phyloP scores from a whole-genome alignment of 2,113 vertebrate genomes.

The Semnopithecus entellus region DNA sequence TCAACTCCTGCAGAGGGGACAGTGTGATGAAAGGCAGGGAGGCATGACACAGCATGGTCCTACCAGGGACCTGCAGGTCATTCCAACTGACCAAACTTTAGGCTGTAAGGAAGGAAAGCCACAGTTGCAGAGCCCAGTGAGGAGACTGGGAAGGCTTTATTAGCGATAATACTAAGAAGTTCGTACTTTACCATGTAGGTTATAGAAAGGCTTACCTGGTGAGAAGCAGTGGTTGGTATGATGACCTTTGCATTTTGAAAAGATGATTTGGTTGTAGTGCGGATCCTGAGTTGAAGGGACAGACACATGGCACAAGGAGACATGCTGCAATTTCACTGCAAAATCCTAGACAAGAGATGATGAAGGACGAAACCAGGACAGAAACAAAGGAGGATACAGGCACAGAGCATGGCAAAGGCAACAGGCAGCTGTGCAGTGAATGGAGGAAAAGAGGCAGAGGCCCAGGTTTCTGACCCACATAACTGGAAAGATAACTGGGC shows the following conservation, averaged over 20 bases:
- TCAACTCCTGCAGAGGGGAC: neutral
- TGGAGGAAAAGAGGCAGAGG: neutral
- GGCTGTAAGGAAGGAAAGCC: neutral
- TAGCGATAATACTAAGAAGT: neutral
- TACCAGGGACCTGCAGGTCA: neutral
- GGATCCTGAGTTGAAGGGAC: neutral
- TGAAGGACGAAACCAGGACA: neutral
- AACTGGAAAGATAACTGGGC: neutral
- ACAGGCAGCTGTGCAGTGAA: fast-evolving
- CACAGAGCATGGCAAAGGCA: fast-evolving
- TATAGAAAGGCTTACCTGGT: neutral
- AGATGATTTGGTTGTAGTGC: neutral
- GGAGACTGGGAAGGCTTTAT: neutral
- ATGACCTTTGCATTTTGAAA: neutral
- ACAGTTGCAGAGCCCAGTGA: neutral
- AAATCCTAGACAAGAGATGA: neutral
- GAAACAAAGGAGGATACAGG: neutral
- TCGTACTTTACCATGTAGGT: neutral
- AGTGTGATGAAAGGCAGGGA: neutral
- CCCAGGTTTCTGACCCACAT: neutral
- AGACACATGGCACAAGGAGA: neutral
- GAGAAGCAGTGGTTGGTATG: fast-evolving
- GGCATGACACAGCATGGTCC: neutral
- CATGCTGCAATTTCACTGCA: neutral
- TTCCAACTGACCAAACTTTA: neutral